These are phyloP conservation scores for Paramormyrops kingsleyae DNA, from an alignment of 2,113 vertebrate species.

Conservation along the genomic window DNA sequence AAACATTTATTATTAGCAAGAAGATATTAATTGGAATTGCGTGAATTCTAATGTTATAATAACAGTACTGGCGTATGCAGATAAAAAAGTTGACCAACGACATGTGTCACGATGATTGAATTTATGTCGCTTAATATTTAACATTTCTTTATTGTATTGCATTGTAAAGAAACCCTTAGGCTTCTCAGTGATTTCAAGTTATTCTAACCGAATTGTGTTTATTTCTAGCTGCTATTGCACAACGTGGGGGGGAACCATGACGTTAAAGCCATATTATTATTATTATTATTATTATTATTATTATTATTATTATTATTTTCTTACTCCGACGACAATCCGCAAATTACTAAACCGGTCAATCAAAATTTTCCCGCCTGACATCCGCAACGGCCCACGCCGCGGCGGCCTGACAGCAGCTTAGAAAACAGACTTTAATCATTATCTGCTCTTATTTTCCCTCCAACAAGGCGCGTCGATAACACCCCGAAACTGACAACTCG, in stretches of 20 bases:
- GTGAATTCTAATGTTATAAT: not conserved
- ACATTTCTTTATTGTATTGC: not conserved
- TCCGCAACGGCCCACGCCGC: slow-evolving; percentile 29
- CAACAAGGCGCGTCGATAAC: slow-evolving; percentile 25
- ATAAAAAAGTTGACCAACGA: not conserved
- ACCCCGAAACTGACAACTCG: slow-evolving; percentile 45
- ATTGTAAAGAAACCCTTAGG: not conserved
- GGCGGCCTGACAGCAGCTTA: slow-evolving; percentile 47
- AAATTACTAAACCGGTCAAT: slow-evolving; percentile 48
- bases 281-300: slow-evolving; percentile 6
- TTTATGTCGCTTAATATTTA: not conserved
- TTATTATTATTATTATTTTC: not conserved
- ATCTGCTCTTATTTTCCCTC: slow-evolving; percentile 27
- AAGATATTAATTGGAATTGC: not conserved
- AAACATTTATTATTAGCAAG: not conserved
- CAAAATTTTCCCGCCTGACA: slow-evolving; percentile 35
- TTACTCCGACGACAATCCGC: slow-evolving; percentile 23
- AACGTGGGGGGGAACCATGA: not conserved
- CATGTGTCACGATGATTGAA: not conserved
- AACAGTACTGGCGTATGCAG: not conserved
- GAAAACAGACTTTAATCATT: slow-evolving; percentile 54
- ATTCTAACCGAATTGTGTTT: not conserved
- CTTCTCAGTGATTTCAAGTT: not conserved
- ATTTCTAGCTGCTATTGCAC: not conserved
- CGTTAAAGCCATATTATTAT: not conserved